Evolutionary conservation across 2,797 vertebrate species (phyloP).

Genomic region (Fringilla coelebs): DNA sequence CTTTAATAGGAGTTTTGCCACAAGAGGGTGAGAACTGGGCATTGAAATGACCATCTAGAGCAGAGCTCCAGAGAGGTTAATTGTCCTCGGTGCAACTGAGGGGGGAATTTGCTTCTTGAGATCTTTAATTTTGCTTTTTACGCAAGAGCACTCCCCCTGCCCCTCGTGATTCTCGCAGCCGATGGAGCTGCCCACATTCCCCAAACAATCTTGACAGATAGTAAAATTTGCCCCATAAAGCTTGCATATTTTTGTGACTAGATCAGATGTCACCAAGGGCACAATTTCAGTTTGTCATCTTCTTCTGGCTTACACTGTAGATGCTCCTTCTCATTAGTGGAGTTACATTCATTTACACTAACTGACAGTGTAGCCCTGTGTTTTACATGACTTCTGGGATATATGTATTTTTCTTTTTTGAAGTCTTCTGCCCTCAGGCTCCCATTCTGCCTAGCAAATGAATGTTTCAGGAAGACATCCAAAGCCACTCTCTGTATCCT

Average conservation of each 20-base stretch:
- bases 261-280: conserved; percentile 41
- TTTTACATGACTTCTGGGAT: conserved; percentile 26
- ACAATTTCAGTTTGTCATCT: conserved; percentile 18
- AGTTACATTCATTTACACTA: conserved; percentile 19
- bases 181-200: neutral
- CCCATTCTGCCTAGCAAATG: conserved; percentile 34
- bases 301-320: neutral
- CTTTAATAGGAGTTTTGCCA: neutral
- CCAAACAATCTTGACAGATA: neutral
- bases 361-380: neutral
- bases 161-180: neutral
- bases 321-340: neutral
- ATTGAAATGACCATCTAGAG: neutral
- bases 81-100: neutral
- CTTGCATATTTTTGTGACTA: conserved; percentile 26
- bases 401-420: neutral
- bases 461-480: conserved; percentile 10
- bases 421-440: conserved; percentile 37
- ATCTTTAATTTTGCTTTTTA: neutral
- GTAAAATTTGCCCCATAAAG: conserved; percentile 25
- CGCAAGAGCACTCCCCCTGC: neutral
- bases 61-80: neutral
- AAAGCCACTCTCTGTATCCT: conserved; percentile 15
- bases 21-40: neutral
- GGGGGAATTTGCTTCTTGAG: neutral